Conservation (phyloP, 2,888 invertebrate genomes). For the Ormyrus rosae region DNA sequence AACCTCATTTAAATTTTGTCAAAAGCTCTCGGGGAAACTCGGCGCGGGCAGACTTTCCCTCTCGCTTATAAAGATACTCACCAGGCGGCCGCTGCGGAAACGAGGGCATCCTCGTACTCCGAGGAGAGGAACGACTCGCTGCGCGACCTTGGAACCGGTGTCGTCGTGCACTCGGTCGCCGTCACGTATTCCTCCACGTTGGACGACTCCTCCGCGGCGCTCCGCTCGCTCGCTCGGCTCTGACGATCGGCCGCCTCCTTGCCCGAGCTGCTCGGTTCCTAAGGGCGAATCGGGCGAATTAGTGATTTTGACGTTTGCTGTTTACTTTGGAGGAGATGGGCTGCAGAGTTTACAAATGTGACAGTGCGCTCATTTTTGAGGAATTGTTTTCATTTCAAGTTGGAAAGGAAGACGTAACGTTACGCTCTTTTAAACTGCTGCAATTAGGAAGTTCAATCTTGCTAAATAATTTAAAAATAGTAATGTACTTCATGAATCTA, state of each 20-base stretch:
- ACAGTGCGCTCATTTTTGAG: neutral
- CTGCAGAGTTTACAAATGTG: no score
- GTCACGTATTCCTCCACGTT: slow-evolving; percentile 81
- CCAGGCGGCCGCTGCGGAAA: slow-evolving; percentile 53
- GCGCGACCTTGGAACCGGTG: slow-evolving; percentile 77
- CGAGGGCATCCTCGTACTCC: slow-evolving; percentile 78
- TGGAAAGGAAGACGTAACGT: neutral
- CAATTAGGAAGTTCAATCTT: neutral
- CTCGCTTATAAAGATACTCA: slow-evolving; percentile 17
- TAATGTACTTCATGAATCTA: slow-evolving; percentile 11
- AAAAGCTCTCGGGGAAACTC: slow-evolving; percentile 16
- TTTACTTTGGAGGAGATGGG: neutral
- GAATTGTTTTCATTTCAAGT: neutral
- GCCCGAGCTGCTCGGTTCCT: no score
- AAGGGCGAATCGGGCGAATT: no score
- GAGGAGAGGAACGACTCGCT: slow-evolving; percentile 84
- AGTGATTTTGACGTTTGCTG: neutral
- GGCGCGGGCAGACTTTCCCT: neutral
- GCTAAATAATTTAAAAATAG: neutral
- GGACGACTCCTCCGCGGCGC: slow-evolving; percentile 75
- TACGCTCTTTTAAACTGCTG: neutral
- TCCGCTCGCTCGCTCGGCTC: slow-evolving; percentile 33
- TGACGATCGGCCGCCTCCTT: neutral
- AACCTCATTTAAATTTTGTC: slow-evolving; percentile 46
- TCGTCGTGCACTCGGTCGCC: slow-evolving; percentile 83